Base-by-base conservation (phyloP, 2,888 invertebrate species). In the Lochmaea crataegi region DNA sequence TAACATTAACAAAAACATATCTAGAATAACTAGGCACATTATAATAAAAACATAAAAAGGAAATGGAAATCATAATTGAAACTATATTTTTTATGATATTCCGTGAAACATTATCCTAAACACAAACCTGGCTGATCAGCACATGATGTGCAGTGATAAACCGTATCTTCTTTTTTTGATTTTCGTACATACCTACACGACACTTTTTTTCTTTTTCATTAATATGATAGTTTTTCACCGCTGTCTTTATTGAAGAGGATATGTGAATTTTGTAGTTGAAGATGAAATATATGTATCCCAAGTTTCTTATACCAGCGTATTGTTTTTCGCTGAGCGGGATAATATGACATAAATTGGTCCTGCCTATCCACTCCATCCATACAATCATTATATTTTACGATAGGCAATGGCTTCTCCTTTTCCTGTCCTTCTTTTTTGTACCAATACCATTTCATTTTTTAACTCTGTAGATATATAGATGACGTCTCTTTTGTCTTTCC, bases 391-490 rank as follows among this genome's bases (percentile, higher is more conserved):
- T 65, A 71, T 58, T 60, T 71, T 45, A 71, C 66, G 32, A 71
- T 66, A 32, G 66, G 41, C 22, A 57, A 53, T 65, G 66, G 71
- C 60, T 71, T 71, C 58, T 66, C 65, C 60, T 71, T 53, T 58
- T 57, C 48, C 51, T 66, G 32, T 6, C 66, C 66, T 60, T 61
- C 18, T 60, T 48, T 71, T 71, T 66, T 45, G 38, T 22, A 48
- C 60, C 48, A 18, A 51, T 5, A 41, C 42, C 60, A 71, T 66
- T 48, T 53, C 57, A 65, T 65, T 65, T 11, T 38, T 38, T 22
- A 71, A 65, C 42, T 65, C 58, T 42, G 65, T 71, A 41, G 65
- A 65, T 38, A 71, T 71, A 42, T 65, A 65, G 38, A 38, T 32
- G 41, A 69, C 63, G 48, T 69, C 56, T 63, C 69, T 45, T 51